Percentiles rank a stretch among this genome's conserved stretches.
phyloP scores from a whole-genome alignment of 2,113 vertebrate species.

The Toxotes jaculatrix region DNA sequence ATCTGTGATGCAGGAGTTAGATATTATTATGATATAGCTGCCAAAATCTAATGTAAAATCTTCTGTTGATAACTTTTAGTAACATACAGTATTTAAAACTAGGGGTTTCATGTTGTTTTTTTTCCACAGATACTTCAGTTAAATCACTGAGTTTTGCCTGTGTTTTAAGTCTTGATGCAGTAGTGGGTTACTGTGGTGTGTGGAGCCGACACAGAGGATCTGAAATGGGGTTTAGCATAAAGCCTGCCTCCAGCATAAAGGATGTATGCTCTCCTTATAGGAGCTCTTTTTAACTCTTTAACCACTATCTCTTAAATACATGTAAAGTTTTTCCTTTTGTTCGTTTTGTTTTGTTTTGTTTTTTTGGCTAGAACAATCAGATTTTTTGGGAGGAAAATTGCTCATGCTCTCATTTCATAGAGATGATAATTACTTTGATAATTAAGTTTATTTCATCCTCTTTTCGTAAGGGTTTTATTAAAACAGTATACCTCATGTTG shows the following conservation, averaged over 20 bases:
- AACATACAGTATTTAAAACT: not conserved
- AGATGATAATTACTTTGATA: constrained; percentile 58
- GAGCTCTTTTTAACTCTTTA: constrained; percentile 37
- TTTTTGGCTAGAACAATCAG: constrained; percentile 48
- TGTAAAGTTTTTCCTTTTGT: not conserved
- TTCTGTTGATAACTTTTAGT: not conserved
- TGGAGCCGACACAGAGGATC: constrained; percentile 18
- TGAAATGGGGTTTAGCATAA: constrained; percentile 16
- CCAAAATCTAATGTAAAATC: constrained; percentile 23
- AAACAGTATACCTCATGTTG: constrained; percentile 74
- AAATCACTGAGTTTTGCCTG: constrained; percentile 21
- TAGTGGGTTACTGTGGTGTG: constrained; percentile 15
- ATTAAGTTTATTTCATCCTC: constrained; percentile 43
- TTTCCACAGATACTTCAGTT: not conserved
- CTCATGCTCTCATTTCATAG: constrained; percentile 44
- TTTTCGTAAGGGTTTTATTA: constrained; percentile 51
- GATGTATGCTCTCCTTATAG: constrained; percentile 58
- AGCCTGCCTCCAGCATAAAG: constrained; percentile 52
- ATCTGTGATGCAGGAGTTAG: constrained; percentile 18
- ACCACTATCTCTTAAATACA: constrained; percentile 27
- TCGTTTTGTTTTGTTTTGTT: constrained; percentile 6
- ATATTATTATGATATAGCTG: constrained; percentile 30
- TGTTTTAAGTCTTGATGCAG: constrained; percentile 50
- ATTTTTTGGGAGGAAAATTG: constrained; percentile 9
- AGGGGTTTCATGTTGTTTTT: not conserved